Evolutionary conservation across 2,888 invertebrate species (phyloP), one percentile per base, ranked within the genome.

Genomic region (Athripsodes cinereus): DNA sequence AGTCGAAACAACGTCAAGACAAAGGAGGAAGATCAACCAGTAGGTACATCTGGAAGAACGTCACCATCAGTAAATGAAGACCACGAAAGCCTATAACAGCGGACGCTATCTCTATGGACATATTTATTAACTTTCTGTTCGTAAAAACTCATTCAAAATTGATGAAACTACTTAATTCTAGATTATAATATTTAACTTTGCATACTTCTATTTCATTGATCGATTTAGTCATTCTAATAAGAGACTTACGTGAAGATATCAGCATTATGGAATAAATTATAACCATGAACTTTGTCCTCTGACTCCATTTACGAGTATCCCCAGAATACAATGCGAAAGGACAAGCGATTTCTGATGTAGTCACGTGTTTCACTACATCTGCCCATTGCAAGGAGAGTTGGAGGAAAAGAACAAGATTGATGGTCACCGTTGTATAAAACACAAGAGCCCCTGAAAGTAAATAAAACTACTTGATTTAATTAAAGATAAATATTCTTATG

Each of bases 401-500:
- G 1, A 57, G 19, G 20, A 57, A 57, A 3, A 57, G 20, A 13
- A 11, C 31, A n/a, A 52, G 18, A 18, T 44, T 21, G 2, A 46
- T 44, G 13, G 34, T n/a, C 13, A 47, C 31, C 2, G 52, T 22
- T 16, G 21, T 46, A n/a, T 57, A 46, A 46, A 57, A 57, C 11
- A 57, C 50, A 2, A 50, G 16, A n/a, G 16, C 50, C 11, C 50
- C 50, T 50, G 10, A 2, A 50, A 50, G 5, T 18, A 18, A 18
- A 46, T 8, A 31, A 31, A 31, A 11, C 6, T 31, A 31, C 11
- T 31, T 31, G 31, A 31, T 31, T 11, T 31, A 11, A 31, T 11
- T 11, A 31, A 31, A 31, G 31, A 8, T 31, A 8, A 8, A 11
- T 31, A 8, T 31, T 31, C 11, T 31, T 31, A 8, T 31, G 6